phyloP scores from a whole-genome alignment of 2,113 vertebrate species.

The Progne subis region DNA sequence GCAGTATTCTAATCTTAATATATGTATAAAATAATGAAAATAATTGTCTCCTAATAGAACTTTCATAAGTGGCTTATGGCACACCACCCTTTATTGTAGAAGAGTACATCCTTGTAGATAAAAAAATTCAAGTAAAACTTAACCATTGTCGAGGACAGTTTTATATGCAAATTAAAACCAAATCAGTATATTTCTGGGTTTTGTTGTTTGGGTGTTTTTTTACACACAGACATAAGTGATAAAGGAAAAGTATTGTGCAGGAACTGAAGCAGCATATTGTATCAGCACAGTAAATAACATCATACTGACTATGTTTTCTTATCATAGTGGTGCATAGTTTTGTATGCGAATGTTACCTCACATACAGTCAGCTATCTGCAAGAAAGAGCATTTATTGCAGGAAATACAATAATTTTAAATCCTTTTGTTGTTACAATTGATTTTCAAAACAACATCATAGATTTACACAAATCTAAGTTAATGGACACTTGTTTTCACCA shows the following conservation, averaged over 20 bases:
- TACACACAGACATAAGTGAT: background rate
- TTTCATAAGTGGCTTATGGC: slow-evolving; percentile 16
- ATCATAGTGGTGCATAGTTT: background rate
- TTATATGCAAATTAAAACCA: background rate
- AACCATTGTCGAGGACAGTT: background rate
- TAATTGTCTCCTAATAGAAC: background rate
- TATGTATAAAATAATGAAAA: background rate
- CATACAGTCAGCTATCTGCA: background rate
- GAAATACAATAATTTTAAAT: background rate
- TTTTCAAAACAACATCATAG: background rate
- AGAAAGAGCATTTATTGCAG: background rate
- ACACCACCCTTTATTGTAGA: background rate
- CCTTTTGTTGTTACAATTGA: background rate
- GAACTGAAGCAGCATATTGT: slow-evolving; percentile 12
- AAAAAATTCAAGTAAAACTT: slow-evolving; percentile 46
- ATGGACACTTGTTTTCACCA: background rate
- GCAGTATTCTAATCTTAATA: background rate
- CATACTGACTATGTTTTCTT: slow-evolving; percentile 23
- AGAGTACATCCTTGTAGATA: slow-evolving; percentile 28
- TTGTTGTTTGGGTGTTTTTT: background rate
- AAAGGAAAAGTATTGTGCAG: background rate
- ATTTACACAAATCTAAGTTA: background rate
- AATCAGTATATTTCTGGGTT: background rate
- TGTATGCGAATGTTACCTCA: background rate
- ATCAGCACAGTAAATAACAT: background rate